A percentile compares a stretch with the other conserved stretches of the same genome.
Conservation (phyloP, 2,797 vertebrate species). For the Phoxinus dragarum region DNA sequence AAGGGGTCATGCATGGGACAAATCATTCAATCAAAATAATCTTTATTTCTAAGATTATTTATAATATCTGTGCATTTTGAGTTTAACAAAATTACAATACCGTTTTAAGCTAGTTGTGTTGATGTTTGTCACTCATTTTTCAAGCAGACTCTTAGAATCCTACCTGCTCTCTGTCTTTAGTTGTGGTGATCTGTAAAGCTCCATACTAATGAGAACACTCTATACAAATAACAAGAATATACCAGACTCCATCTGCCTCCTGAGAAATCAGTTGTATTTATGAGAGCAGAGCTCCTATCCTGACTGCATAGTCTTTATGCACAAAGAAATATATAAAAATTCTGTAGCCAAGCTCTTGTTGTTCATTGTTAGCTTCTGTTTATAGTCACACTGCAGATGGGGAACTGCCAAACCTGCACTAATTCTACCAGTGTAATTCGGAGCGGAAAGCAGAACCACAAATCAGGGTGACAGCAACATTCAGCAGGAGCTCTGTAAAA, state of each 20-base stretch:
- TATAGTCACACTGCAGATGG: slow-evolving; percentile 57
- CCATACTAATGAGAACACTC: slow-evolving; percentile 37
- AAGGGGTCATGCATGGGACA: neutral
- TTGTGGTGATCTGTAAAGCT: neutral
- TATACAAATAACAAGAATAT: slow-evolving; percentile 33
- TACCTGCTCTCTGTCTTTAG: slow-evolving; percentile 19
- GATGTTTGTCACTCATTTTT: neutral
- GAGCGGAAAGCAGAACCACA: slow-evolving; percentile 58
- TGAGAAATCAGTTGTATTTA: slow-evolving; percentile 48
- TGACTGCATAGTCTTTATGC: slow-evolving; percentile 53
- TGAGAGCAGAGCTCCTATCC: slow-evolving; percentile 17
- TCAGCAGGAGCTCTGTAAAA: slow-evolving; percentile 65
- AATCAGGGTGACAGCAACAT: slow-evolving; percentile 76
- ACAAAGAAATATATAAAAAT: slow-evolving; percentile 36
- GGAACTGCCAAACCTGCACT: slow-evolving; percentile 55
- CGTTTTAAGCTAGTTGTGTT: neutral
- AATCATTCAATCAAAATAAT: too few species aligned
- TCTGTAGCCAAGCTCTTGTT: slow-evolving; percentile 44
- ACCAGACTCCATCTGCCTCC: slow-evolving; percentile 28
- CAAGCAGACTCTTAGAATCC: neutral
- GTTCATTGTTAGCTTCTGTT: slow-evolving; percentile 49
- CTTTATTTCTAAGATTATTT: neutral
- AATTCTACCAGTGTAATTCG: slow-evolving; percentile 59
- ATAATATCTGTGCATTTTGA: neutral
- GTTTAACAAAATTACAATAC: neutral